Base-by-base conservation (phyloP, 2,888 invertebrate species). In the Campoplex capitator region DNA sequence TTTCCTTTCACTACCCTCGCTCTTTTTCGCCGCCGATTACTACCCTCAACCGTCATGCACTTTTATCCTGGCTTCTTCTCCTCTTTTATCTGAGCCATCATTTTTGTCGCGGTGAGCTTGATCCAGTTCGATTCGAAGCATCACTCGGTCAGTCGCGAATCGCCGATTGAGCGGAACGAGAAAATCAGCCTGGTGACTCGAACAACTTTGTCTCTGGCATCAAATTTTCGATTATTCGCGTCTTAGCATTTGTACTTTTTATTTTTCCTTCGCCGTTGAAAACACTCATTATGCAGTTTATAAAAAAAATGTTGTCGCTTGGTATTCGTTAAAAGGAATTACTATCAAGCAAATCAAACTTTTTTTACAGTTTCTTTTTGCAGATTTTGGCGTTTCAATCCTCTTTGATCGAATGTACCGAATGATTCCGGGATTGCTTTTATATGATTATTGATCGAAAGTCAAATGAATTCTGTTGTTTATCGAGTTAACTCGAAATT, bases 1-100 rank as follows among this genome's bases (percentile, higher is more conserved):
- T 67, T 73, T 42, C 38, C 75, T 73, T 65, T 28, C 71, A 68
- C 48, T 62, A 82, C 67, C 68, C 82, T 70, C 77, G 51, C 70
- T 23, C 70, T 54, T 77, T 80, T 82, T 62, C 74, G 73, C 68
- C 74, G 73, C 84, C 82, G 81, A 83, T 86, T 67, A 38, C 38
- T 67, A 13, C 67, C 67, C 38, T 67, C 65, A 2, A 35, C 65
- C 1, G 8, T 35, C 65, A 51, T 51, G 16, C 51, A 4, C 18
- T 51, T 51, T n/a, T 7, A n/a, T 51, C n/a, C 51, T 7, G 18
- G 3, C 23, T 2, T 28, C 3, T 23, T 2, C 23, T 23, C 28
- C 58, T 32, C 28, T 16, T 32, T 62, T 16, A 16, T 62, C 32
- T 16, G 32, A 32, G 11, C 62, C 0, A 62, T 62, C 62, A 58